Conservation (phyloP, 2,113 vertebrate species). For the Atrichornis clamosus region DNA sequence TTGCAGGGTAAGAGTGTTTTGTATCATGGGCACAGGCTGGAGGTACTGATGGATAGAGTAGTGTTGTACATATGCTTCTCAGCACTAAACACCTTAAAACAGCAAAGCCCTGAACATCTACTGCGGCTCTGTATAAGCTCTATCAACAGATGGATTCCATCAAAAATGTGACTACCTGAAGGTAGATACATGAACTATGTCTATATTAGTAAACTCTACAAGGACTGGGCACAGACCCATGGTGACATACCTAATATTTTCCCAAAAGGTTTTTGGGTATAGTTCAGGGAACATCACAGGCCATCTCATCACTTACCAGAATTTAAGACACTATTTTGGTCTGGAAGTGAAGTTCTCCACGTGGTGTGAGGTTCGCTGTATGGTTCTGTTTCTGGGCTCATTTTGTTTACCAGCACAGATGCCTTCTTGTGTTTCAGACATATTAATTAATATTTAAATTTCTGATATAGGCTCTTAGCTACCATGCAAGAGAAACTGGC, state of each 20-base stretch:
- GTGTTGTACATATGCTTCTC: not conserved
- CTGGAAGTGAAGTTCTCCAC: not conserved
- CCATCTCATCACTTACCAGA: not conserved
- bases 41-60: not conserved
- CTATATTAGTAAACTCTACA: not conserved
- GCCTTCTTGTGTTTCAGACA: not conserved
- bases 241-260: not conserved
- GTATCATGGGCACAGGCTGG: not conserved
- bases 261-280: not conserved
- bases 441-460: not conserved
- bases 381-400: not conserved
- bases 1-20: not conserved
- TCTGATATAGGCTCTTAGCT: not conserved
- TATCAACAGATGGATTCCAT: not conserved
- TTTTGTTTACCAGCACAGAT: not conserved
- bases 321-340: not conserved
- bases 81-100: not conserved
- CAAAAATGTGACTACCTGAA: not conserved
- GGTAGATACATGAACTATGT: not conserved
- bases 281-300: not conserved
- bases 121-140: not conserved
- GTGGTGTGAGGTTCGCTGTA: accelerated
- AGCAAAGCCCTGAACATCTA: not conserved
- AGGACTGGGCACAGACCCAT: not conserved
- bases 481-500: not conserved